Conservation (phyloP, 2,113 vertebrate species). For the Trogon melanurus region DNA sequence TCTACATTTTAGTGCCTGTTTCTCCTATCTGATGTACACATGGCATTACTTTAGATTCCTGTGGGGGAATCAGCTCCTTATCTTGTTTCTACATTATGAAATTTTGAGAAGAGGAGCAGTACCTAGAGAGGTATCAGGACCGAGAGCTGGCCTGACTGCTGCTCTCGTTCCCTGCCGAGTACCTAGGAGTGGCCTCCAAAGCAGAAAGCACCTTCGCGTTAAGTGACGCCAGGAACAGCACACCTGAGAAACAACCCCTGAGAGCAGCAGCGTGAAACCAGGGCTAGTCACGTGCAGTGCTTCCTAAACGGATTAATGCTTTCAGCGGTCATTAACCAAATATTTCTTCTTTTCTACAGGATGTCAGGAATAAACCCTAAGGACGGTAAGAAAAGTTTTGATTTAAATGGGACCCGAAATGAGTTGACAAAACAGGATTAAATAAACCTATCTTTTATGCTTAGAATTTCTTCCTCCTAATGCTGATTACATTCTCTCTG, state of each 20-base stretch:
- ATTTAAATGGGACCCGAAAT: neutral
- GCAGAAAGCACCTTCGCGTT: neutral
- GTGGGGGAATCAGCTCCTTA: neutral
- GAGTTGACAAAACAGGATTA: neutral
- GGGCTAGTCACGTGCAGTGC: neutral
- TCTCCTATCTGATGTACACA: neutral
- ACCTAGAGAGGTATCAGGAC: neutral
- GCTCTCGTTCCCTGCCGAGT: neutral
- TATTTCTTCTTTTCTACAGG: conserved; percentile 26
- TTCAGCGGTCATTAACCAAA: neutral
- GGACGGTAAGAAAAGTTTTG: conserved; percentile 54
- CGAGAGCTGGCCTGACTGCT: neutral
- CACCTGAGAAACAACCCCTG: neutral
- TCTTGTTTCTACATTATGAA: neutral
- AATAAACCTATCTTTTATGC: neutral
- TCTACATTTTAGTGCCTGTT: neutral
- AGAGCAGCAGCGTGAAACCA: neutral
- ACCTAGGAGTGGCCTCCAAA: neutral
- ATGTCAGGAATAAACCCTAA: conserved; percentile 49
- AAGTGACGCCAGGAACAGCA: neutral
- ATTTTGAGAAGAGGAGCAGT: neutral
- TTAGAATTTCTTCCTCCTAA: neutral
- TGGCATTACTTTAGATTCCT: neutral
- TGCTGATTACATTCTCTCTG: neutral
- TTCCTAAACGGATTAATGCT: neutral